Evolutionary conservation across 2,113 vertebrate genomes (phyloP).

Genomic region (Saimiri boliviensis): DNA sequence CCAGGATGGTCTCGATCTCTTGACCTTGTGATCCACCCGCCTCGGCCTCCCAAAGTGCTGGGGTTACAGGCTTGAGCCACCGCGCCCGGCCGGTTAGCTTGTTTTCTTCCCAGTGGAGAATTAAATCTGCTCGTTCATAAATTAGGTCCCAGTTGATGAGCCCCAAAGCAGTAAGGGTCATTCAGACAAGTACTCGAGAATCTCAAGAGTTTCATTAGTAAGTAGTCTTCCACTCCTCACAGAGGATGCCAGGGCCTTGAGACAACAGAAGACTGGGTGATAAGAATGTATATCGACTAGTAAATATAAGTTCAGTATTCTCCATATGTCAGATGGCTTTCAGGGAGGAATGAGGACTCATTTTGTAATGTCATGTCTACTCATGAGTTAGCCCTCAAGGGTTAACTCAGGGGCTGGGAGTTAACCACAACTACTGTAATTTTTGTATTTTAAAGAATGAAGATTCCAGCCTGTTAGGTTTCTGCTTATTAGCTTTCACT

Average conservation of each 20-base stretch:
- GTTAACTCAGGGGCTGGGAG: neutral
- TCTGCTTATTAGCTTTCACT: conserved; percentile 26
- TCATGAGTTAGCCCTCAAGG: neutral
- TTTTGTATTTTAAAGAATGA: conserved; percentile 39
- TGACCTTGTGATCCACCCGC: too few species aligned
- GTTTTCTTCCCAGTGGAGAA: conserved; percentile 39
- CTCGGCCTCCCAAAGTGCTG: too few species aligned
- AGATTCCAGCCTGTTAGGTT: neutral
- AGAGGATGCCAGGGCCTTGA: conserved; percentile 7
- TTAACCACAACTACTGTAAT: neutral
- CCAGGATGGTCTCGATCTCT: too few species aligned
- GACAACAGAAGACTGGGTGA: neutral
- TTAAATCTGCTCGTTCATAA: conserved; percentile 13
- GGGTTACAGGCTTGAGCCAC: too few species aligned
- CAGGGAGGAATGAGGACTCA: neutral
- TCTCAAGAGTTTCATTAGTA: conserved; percentile 53
- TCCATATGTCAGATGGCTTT: neutral
- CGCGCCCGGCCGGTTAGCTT: too few species aligned
- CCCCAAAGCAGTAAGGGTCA: conserved; percentile 1
- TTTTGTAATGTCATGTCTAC: neutral
- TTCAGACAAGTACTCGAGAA: conserved; percentile 8
- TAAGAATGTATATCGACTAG: neutral
- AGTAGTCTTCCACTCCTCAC: conserved; percentile 19
- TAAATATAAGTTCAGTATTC: neutral
- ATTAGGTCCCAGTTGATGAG: conserved; percentile 47